Percentiles rank a stretch among this genome's conserved stretches.
Conservation (phyloP, 2,888 invertebrate species). For the Dolichomitus sp. region DNA sequence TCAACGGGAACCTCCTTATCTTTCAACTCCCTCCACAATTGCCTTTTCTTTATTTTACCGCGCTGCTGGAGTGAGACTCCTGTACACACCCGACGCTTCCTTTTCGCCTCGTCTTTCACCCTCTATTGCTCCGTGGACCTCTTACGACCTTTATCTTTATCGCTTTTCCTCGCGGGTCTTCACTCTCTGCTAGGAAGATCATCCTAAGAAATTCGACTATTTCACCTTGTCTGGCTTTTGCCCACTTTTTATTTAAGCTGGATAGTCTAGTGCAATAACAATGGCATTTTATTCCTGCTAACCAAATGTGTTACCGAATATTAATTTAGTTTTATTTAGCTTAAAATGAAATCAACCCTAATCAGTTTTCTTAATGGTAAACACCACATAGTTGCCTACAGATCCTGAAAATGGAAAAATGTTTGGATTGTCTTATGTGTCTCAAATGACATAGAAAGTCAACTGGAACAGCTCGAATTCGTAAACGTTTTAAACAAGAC, state of each 20-base stretch:
- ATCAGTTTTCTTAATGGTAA: no score
- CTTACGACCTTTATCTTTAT: conserved; percentile 66
- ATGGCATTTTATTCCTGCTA: not conserved
- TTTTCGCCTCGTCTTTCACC: conserved; percentile 56
- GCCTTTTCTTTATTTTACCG: conserved; percentile 80
- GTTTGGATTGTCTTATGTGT: not conserved
- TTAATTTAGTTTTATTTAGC: not conserved
- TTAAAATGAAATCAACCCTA: no score
- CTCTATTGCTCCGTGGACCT: conserved; percentile 50
- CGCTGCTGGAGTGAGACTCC: conserved; percentile 49
- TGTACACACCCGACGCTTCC: not conserved
- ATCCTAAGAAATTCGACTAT: not conserved
- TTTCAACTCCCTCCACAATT: conserved; percentile 66
- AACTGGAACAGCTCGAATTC: conserved; percentile 62
- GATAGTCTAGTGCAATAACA: not conserved
- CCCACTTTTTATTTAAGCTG: not conserved
- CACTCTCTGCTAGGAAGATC: not conserved
- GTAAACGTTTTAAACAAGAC: conserved; percentile 76
- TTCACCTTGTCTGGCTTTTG: not conserved
- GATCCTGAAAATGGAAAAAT: not conserved
- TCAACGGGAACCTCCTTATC: conserved; percentile 83
- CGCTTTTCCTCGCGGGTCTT: conserved; percentile 43
- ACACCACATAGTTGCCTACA: not conserved
- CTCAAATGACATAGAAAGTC: conserved; percentile 1
- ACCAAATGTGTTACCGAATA: not conserved